phyloP scores from a whole-genome alignment of 1,140 invertebrate genomes.

The Cylas formicarius region DNA sequence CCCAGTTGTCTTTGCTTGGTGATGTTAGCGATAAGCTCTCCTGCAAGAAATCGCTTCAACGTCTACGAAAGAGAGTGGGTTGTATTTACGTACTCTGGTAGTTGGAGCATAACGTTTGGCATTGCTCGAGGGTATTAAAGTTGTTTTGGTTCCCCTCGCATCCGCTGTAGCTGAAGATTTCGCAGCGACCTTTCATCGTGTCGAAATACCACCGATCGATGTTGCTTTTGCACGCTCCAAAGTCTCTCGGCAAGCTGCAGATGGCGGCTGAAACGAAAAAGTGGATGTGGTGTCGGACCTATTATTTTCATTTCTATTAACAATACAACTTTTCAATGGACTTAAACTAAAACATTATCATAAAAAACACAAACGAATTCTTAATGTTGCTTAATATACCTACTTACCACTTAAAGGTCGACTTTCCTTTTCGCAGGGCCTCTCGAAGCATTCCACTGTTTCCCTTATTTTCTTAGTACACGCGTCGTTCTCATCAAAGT shows the following conservation, averaged over 20 bases:
- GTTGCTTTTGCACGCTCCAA: constrained; percentile 59
- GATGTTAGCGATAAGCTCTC: constrained; percentile 37
- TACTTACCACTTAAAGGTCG: constrained; percentile 19
- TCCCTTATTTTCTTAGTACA: constrained; percentile 42
- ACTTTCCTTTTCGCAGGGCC: constrained; percentile 17
- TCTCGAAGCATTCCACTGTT: constrained; percentile 41
- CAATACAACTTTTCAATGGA: too few relatives aligned
- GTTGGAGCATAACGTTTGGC: constrained; percentile 37
- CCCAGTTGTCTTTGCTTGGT: constrained; percentile 33
- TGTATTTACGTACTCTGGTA: constrained; percentile 45
- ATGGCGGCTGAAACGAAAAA: constrained; percentile 42
- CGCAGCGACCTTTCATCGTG: constrained; percentile 53
- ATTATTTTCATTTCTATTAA: too few relatives aligned
- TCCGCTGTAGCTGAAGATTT: constrained; percentile 66
- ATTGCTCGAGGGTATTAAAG: constrained; percentile 50
- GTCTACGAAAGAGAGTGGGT: background rate
- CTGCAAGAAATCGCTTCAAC: too few relatives aligned
- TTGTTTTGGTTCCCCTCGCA: constrained; percentile 72
- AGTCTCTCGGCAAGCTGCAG: constrained; percentile 51
- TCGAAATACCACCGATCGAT: constrained; percentile 69
- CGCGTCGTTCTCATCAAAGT: constrained; percentile 38
- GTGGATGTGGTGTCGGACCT: too few relatives aligned
- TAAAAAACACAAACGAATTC: too few relatives aligned
- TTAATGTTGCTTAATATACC: too few relatives aligned
- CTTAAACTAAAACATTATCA: too few relatives aligned